Evolutionary conservation across 2,888 invertebrate species (phyloP), one percentile per base, ranked within the genome.

Genomic region (Heteromyza rotundicornis): DNA sequence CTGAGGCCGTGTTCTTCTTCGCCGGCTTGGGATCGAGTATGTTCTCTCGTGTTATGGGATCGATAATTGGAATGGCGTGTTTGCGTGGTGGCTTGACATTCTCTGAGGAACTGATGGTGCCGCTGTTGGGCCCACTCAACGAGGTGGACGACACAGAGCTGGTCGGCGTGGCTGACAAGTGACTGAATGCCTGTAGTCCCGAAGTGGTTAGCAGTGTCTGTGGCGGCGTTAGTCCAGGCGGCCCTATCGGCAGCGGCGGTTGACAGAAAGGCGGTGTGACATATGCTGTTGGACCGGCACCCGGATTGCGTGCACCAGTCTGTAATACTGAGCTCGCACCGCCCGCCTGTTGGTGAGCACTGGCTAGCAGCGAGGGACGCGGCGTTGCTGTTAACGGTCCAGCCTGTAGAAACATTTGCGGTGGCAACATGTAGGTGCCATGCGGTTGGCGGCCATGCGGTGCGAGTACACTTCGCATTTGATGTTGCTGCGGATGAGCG

Each of bases 41-140:
- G 60, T 80, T 70, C 65, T 82, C 79, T 3, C 70, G 66, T n/a
- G 82, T 82, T 8, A 72, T 68, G 2, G 82, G 82, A 72, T 82
- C 67, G 53, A 82, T 79, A 2, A 82, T 82, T 8, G 81, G 80
- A 57, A 82, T 74, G n/a, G 82, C 82, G 60, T 80, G 71, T 23
- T 56, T 69, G 17, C 82, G 80, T 35, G 68, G 68, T 36, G 68
- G 68, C 23, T 73, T 74, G 1, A 64, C 61, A 56, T 71, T 75
- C 14, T 73, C 71, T 32, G 62, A 44, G 16, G 23, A 40, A 52
- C 24, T 55, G 64, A 23, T 12, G 57, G n/a, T 47, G 57, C 59
- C n/a, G 57, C 55, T n/a, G 20, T 47, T 2, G 44, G 54, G 59
- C 7, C 57, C 32, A 35, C 40, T 51, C 7, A 68, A 32, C 5